A percentile compares a stretch with the other conserved stretches of the same genome.
Conservation (phyloP, 2,888 invertebrate species). For the Brenthis hecate region DNA sequence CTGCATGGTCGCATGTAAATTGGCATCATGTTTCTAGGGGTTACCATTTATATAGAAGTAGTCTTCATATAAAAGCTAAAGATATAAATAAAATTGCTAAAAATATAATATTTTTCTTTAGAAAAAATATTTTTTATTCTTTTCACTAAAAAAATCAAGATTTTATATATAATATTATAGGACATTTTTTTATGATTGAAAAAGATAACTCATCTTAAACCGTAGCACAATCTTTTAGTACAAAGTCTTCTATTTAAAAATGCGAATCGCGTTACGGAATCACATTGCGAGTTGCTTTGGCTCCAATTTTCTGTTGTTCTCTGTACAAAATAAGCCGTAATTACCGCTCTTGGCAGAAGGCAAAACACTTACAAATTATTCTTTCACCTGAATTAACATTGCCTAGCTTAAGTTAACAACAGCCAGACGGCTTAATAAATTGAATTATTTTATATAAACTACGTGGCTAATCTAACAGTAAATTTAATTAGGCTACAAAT, state of each 20-base stretch:
- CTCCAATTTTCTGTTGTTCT: conserved; percentile 35
- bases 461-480: not conserved
- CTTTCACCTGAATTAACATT: conserved; percentile 39
- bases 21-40: no score
- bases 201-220: conserved; percentile 7
- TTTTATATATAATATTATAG: not conserved
- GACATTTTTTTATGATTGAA: not conserved
- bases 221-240: conserved; percentile 26
- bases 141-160: not conserved
- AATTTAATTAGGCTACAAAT: conserved; percentile 3
- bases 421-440: conserved; percentile 23
- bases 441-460: conserved; percentile 21
- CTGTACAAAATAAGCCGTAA: conserved; percentile 38
- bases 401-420: conserved; percentile 27
- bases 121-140: no score
- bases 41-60: no score
- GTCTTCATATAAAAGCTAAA: no score
- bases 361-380: conserved; percentile 18
- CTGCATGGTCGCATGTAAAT: no score
- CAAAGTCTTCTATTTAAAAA: conserved; percentile 34
- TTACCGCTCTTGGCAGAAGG: conserved; percentile 37
- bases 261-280: conserved; percentile 30
- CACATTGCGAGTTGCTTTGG: conserved; percentile 29
- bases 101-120: no score
- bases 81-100: no score